A percentile compares a stretch with the other conserved stretches of the same genome.
phyloP scores from a whole-genome alignment of 2,888 invertebrate genomes.

The Synanthedon formicaeformis region DNA sequence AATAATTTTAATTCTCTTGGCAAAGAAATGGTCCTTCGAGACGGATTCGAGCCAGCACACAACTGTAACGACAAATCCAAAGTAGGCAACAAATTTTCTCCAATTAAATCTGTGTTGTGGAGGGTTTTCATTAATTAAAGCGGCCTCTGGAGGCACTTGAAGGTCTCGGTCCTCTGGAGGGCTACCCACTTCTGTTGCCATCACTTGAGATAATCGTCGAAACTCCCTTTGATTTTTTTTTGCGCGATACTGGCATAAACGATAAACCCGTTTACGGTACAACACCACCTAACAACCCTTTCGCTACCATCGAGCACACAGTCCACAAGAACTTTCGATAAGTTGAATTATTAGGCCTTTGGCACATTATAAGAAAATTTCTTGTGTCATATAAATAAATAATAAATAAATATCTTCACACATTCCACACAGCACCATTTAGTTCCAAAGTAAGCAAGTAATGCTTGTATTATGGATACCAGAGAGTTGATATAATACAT shows the following conservation, averaged over 20 bases:
- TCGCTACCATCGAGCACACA: no score
- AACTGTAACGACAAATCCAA: constrained; percentile 7
- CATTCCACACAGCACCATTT: no score
- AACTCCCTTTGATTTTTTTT: constrained; percentile 54
- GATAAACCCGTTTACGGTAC: no score
- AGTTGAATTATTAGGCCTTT: no score
- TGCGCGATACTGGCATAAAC: constrained; percentile 21
- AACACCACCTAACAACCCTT: no score
- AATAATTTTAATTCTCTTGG: neutral
- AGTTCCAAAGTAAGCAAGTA: no score
- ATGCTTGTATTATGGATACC: no score
- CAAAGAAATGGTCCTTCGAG: constrained; percentile 7
- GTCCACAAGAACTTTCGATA: no score
- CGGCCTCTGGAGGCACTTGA: constrained; percentile 21
- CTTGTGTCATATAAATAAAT: no score
- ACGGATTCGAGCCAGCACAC: constrained; percentile 5
- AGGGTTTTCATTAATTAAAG: constrained; percentile 52
- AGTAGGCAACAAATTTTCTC: constrained; percentile 26
- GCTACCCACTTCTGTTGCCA: constrained; percentile 20
- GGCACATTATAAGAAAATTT: no score
- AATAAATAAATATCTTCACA: no score
- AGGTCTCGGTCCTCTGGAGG: constrained; percentile 19
- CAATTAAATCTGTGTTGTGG: constrained; percentile 32
- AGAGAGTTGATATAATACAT: no score
- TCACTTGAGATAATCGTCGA: constrained; percentile 51